Base-by-base conservation (phyloP, 2,888 invertebrate genomes). In the Athripsodes cinereus region DNA sequence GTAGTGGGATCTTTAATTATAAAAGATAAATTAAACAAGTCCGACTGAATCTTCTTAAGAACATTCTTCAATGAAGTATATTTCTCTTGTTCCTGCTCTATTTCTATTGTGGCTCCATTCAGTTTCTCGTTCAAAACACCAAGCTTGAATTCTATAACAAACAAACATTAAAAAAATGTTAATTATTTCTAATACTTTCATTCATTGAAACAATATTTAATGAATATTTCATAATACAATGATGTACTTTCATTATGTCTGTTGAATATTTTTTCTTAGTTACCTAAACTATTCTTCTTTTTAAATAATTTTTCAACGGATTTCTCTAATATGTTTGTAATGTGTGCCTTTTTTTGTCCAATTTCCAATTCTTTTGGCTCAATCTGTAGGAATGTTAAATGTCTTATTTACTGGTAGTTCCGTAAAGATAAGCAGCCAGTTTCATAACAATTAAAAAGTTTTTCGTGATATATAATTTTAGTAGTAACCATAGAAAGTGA, bases 321-420 rank as follows among this genome's bases (percentile, higher is more conserved):
- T 47, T 83, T 83, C 70, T 94, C 92, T 88, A 94, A 87, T 72
- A 88, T 87, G 51, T 40, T 13, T 13, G 81, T 78, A 53, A 91
- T 90, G 69, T 92, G 89, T 61, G 87, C 81, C 66, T 89, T 88
- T 75, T 91, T 87, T 65, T 88, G 87, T 70, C 87, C 86, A 65
- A 95, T 93, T 68, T 90, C 90, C 63, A 85, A 82, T 68, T 94
- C 92, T 65, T 88, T 82, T 1, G 94, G 94, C 68, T 92, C 91
- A 67, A 96, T 91, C 75, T 86, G 82, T 66, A 69, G 69, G 53
- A 40, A 40, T 6, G 26, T 26, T 26, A 6, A 26, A 26, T 6
- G 10, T 26, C 3, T 26, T 26, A 26, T 26, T 26, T 26, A 26
- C 10, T 26, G n/a, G n/a, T n/a, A n/a, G n/a, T n/a, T n/a, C n/a